These are phyloP conservation scores for Drosophila erecta DNA, from an alignment of 1,140 invertebrate species.

Conservation along the genomic window DNA sequence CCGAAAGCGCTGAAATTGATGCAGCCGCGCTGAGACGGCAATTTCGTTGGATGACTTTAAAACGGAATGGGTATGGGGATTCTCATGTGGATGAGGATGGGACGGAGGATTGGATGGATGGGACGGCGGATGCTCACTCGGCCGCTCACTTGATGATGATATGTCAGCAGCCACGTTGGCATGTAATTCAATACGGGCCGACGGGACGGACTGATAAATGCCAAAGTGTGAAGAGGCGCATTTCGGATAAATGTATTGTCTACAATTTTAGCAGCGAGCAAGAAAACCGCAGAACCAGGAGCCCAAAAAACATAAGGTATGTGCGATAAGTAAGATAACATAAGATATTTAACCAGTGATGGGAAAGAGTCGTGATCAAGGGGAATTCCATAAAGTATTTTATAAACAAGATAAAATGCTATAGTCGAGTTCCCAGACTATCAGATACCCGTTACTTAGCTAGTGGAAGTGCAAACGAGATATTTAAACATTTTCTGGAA, in stretches of 20 bases:
- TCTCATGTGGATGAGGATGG: conserved; percentile 3
- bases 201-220: conserved; percentile 30
- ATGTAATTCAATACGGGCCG: conserved; percentile 63
- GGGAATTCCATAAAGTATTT: too few species aligned
- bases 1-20: conserved; percentile 64
- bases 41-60: conserved; percentile 34
- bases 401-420: too few species aligned
- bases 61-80: neutral
- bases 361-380: neutral
- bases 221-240: conserved; percentile 58
- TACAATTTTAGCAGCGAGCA: conserved; percentile 41
- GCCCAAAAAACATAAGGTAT: conserved; percentile 25
- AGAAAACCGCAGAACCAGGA: conserved; percentile 17
- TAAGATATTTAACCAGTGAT: conserved; percentile 13
- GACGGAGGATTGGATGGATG: neutral
- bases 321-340: too few species aligned
- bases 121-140: conserved; percentile 42
- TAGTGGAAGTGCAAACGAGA: too few species aligned
- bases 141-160: conserved; percentile 43
- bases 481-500: too few species aligned
- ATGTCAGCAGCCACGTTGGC: conserved; percentile 62
- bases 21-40: conserved; percentile 48
- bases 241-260: conserved; percentile 49
- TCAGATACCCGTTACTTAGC: too few species aligned
- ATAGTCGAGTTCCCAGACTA: too few species aligned